These are phyloP conservation scores for Rhynchotus rufescens DNA, from an alignment of 2,797 vertebrate genomes.

Conservation along the genomic window DNA sequence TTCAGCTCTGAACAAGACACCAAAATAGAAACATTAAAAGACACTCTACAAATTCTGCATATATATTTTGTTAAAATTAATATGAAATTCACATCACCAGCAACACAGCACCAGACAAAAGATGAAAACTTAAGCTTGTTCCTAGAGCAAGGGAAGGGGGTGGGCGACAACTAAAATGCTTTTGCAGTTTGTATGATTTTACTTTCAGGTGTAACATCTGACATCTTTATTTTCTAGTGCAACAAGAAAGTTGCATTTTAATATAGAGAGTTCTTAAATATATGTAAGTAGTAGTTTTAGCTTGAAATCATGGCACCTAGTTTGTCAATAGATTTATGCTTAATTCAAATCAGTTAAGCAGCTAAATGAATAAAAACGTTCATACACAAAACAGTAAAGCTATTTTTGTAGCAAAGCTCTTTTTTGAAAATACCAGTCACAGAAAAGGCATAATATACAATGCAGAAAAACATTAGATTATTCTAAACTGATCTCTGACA, in stretches of 20 bases:
- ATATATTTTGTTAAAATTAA: not conserved
- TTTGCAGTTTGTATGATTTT: not conserved
- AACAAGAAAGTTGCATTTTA: not conserved
- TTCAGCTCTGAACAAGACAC: not conserved
- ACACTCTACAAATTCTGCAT: not conserved
- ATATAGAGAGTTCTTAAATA: not conserved
- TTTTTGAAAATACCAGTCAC: not conserved
- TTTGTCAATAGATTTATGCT: not conserved
- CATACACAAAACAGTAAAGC: not conserved
- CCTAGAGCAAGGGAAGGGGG: not conserved
- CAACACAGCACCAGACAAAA: not conserved
- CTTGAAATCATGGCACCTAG: not conserved
- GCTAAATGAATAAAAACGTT: not conserved
- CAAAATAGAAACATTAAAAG: not conserved
- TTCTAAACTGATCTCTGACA: not conserved
- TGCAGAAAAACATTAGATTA: not conserved
- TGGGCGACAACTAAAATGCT: not conserved
- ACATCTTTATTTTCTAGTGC: not conserved
- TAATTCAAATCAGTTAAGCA: not conserved
- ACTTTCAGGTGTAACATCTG: not conserved
- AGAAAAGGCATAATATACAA: not conserved
- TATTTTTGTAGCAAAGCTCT: not conserved
- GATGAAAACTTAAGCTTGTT: not conserved
- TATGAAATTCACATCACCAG: not conserved
- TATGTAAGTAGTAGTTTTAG: not conserved